Percentiles rank a stretch among this genome's conserved stretches.
These are phyloP conservation scores for Adelphocoris suturalis DNA, from an alignment of 2,888 invertebrate species.

Conservation along the genomic window DNA sequence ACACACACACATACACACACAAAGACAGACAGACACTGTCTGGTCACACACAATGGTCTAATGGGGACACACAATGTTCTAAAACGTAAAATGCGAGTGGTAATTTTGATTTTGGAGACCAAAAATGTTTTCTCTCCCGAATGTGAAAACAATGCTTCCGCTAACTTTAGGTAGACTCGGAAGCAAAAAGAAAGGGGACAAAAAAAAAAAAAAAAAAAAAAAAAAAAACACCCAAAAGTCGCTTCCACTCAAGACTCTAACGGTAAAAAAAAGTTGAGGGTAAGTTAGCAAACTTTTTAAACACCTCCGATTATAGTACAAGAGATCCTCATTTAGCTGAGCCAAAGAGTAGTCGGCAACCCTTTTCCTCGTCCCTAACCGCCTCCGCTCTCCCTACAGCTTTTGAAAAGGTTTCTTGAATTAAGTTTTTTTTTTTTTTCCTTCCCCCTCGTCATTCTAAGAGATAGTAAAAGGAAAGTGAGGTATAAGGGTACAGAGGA, in stretches of 20 bases:
- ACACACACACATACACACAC: too few relatives aligned
- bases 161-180: too few relatives aligned
- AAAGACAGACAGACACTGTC: too few relatives aligned
- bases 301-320: constrained; percentile 65
- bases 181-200: too few relatives aligned
- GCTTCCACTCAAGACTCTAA: constrained; percentile 16
- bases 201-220: too few relatives aligned
- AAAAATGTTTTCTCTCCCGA: too few relatives aligned
- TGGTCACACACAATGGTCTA: too few relatives aligned
- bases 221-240: not conserved
- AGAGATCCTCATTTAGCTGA: constrained; percentile 64
- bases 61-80: too few relatives aligned
- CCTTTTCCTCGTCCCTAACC: constrained; percentile 26
- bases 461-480: constrained; percentile 7
- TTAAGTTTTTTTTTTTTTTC: constrained; percentile 26
- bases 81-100: too few relatives aligned
- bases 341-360: constrained; percentile 41
- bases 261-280: constrained; percentile 9
- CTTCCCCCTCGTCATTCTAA: not conserved
- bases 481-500: constrained; percentile 9
- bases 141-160: too few relatives aligned
- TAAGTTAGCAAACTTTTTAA: constrained; percentile 68
- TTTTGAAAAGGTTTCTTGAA: constrained; percentile 61
- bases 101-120: too few relatives aligned
- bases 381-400: not conserved